These are phyloP conservation scores for Tetranychus piercei DNA, from an alignment of 2,888 invertebrate genomes.

Conservation along the genomic window DNA sequence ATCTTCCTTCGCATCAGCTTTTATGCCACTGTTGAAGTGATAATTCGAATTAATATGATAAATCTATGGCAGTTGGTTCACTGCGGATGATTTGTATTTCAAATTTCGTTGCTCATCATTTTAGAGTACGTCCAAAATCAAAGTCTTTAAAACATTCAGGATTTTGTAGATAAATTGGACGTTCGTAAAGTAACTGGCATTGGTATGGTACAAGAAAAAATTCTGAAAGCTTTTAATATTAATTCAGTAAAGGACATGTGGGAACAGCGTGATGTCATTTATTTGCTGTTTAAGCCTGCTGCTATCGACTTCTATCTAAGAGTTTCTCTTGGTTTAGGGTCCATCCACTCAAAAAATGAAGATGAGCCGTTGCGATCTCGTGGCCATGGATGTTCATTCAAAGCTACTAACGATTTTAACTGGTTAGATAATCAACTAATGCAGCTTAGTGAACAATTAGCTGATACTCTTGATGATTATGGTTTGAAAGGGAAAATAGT, in stretches of 20 bases:
- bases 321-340: slow-evolving; percentile 37
- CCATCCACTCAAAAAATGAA: slow-evolving; percentile 19
- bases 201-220: slow-evolving; percentile 33
- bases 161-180: slow-evolving; percentile 38
- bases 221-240: slow-evolving; percentile 38
- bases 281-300: slow-evolving; percentile 31
- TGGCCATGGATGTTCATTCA: slow-evolving; percentile 24
- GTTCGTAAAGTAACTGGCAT: slow-evolving; percentile 42
- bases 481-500: slow-evolving; percentile 35
- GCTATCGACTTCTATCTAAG: slow-evolving; percentile 36
- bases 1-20: too few relatives aligned
- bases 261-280: slow-evolving; percentile 36
- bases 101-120: slow-evolving; percentile 42
- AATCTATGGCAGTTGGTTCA: slow-evolving; percentile 44
- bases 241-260: slow-evolving; percentile 38
- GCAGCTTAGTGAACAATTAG: slow-evolving; percentile 33
- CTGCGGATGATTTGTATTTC: slow-evolving; percentile 42
- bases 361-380: slow-evolving; percentile 24
- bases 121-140: slow-evolving; percentile 40
- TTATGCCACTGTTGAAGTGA: slow-evolving; percentile 43
- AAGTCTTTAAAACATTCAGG: slow-evolving; percentile 32
- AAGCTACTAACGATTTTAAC: slow-evolving; percentile 30
- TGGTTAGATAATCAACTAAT: slow-evolving; percentile 29
- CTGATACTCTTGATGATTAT: slow-evolving; percentile 32
- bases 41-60: slow-evolving; percentile 31